Evolutionary conservation across 2,888 invertebrate species (phyloP).

Genomic region (Leptopilina syphax): DNA sequence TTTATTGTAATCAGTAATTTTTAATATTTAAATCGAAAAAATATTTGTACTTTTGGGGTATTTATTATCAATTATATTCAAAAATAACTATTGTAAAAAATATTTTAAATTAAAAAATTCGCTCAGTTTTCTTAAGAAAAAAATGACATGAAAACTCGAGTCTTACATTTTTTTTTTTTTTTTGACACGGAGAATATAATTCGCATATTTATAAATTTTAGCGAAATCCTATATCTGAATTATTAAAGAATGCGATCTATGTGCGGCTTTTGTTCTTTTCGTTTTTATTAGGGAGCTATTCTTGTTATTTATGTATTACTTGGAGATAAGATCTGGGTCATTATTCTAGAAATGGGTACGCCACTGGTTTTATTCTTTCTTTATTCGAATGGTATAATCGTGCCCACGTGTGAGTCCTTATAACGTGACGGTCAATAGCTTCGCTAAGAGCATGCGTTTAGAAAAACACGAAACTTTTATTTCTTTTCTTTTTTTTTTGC

Average conservation of each 20-base stretch:
- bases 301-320: conserved; percentile 10
- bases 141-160: no score
- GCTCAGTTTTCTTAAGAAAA: no score
- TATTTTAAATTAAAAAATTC: no score
- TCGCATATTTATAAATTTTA: no score
- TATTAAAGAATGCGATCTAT: background rate
- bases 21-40: no score
- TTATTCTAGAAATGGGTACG: conserved; percentile 30
- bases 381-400: conserved; percentile 26
- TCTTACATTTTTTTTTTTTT: no score
- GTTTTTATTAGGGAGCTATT: conserved; percentile 8
- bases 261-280: background rate
- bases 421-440: conserved; percentile 22
- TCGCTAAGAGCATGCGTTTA: conserved; percentile 25
- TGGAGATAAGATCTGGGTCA: conserved; percentile 29
- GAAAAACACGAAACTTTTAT: conserved; percentile 11
- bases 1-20: no score
- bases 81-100: no score
- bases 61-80: no score
- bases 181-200: no score
- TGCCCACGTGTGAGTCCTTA: conserved; percentile 28
- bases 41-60: no score
- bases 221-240: no score
- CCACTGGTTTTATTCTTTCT: conserved; percentile 5
- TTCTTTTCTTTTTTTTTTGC: background rate